phyloP scores from a whole-genome alignment of 2,888 invertebrate species.

The Tridacna crocea region DNA sequence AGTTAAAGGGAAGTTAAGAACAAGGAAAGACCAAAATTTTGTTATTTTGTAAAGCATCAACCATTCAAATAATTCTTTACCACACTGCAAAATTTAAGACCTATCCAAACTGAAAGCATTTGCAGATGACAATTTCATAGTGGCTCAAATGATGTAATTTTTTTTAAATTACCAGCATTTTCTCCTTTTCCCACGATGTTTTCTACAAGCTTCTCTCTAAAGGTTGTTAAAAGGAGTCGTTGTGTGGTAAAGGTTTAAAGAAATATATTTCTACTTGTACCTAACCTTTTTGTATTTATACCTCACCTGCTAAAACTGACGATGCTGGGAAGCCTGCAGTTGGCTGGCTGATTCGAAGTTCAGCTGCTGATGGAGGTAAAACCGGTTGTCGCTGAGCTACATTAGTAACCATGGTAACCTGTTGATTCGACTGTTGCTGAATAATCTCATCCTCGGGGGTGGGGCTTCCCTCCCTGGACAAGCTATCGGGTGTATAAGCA shows the following conservation, averaged over 20 bases:
- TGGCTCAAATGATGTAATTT: too few relatives aligned
- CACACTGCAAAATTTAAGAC: too few relatives aligned
- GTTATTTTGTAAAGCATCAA: neutral
- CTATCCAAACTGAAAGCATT: too few relatives aligned
- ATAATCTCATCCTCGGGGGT: slow-evolving; percentile 86
- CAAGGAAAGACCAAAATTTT: neutral
- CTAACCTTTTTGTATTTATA: too few relatives aligned
- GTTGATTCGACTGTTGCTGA: slow-evolving; percentile 40
- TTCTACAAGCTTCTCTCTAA: too few relatives aligned
- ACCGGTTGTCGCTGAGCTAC: slow-evolving; percentile 53
- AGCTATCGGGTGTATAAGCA: slow-evolving; percentile 92
- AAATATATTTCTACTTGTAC: too few relatives aligned
- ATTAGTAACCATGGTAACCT: slow-evolving; percentile 51
- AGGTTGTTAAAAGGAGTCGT: neutral
- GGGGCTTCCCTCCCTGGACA: slow-evolving; percentile 96
- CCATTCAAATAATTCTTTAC: neutral
- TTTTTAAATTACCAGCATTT: too few relatives aligned
- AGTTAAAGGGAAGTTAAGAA: neutral
- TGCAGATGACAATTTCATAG: too few relatives aligned
- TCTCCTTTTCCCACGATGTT: too few relatives aligned
- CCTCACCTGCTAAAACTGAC: slow-evolving; percentile 6
- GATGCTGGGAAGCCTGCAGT: slow-evolving; percentile 87
- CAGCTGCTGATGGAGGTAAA: slow-evolving; percentile 69
- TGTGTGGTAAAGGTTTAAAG: neutral
- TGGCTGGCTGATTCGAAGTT: slow-evolving; percentile 86